phyloP scores from a whole-genome alignment of 2,113 vertebrate species.

The Seriola aureovittata region DNA sequence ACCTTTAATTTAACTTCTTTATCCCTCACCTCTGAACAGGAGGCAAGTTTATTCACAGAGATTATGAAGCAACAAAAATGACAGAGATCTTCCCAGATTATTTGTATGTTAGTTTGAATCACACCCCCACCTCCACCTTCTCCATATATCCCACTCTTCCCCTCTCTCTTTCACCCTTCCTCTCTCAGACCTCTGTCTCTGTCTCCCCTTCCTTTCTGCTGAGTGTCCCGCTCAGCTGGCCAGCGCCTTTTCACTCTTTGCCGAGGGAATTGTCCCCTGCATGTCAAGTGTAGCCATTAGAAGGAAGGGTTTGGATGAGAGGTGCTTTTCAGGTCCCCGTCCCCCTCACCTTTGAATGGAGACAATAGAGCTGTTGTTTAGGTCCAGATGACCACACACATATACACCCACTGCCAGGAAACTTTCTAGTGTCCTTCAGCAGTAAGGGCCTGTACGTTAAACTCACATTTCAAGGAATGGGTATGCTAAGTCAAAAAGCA shows the following conservation, averaged over 20 bases:
- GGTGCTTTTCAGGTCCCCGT: slow-evolving; percentile 80
- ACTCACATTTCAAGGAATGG: slow-evolving; percentile 58
- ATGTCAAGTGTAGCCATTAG: slow-evolving; percentile 83
- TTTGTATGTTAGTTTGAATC: slow-evolving; percentile 21
- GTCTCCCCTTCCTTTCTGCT: slow-evolving; percentile 60
- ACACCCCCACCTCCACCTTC: slow-evolving; percentile 24
- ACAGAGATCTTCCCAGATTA: background rate
- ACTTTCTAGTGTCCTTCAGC: slow-evolving; percentile 54
- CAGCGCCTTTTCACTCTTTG: slow-evolving; percentile 81
- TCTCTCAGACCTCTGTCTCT: slow-evolving; percentile 57
- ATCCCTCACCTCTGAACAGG: slow-evolving; percentile 36
- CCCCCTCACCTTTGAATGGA: slow-evolving; percentile 82
- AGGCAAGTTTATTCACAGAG: slow-evolving; percentile 16
- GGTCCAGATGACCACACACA: slow-evolving; percentile 78
- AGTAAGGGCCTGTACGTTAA: slow-evolving; percentile 25
- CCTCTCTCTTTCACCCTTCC: slow-evolving; percentile 53
- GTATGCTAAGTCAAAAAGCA: slow-evolving; percentile 48
- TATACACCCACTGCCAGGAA: slow-evolving; percentile 56
- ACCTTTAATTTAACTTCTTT: slow-evolving; percentile 27
- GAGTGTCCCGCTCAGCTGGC: slow-evolving; percentile 77
- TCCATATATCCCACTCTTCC: slow-evolving; percentile 48
- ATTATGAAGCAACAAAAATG: background rate
- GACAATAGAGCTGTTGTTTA: slow-evolving; percentile 80
- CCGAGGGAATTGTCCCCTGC: slow-evolving; percentile 79
- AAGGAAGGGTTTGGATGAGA: slow-evolving; percentile 80